Evolutionary conservation across 1,140 invertebrate genomes (phyloP).

Genomic region (Prorops nasuta): DNA sequence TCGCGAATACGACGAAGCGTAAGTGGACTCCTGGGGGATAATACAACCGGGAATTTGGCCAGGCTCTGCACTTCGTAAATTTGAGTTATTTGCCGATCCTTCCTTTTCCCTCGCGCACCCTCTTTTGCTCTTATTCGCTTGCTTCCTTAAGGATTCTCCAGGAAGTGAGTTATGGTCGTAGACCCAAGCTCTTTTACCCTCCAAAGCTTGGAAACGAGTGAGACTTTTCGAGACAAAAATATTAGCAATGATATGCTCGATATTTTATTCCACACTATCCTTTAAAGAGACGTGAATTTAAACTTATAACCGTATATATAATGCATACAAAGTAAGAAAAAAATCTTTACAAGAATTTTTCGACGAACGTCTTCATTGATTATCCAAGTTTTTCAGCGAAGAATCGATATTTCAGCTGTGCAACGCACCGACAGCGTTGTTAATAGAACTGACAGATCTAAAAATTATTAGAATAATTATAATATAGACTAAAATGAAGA

Average conservation of each 20-base stretch:
- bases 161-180: constrained; percentile 28
- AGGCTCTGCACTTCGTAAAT: constrained; percentile 39
- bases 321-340: too few species aligned
- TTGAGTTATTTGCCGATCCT: constrained; percentile 31
- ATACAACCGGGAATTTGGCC: constrained; percentile 33
- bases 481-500: too few species aligned
- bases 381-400: too few species aligned
- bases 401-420: too few species aligned
- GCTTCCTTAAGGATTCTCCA: constrained; percentile 29
- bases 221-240: constrained; percentile 25
- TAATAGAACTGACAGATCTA: too few species aligned
- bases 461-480: too few species aligned
- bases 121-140: constrained; percentile 6
- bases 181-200: constrained; percentile 5
- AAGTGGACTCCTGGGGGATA: constrained; percentile 36
- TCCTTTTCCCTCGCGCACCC: constrained; percentile 4
- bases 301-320: too few species aligned
- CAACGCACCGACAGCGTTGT: too few species aligned
- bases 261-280: constrained; percentile 25
- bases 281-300: constrained; percentile 16
- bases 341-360: too few species aligned
- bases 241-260: constrained; percentile 32
- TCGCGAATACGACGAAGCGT: constrained; percentile 19
- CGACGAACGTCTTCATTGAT: too few species aligned
- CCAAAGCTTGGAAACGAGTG: constrained; percentile 1